A percentile compares a stretch with the other conserved stretches of the same genome.
Evolutionary conservation across 2,113 vertebrate species (phyloP).

Genomic region (Drymodes brunneopygia): DNA sequence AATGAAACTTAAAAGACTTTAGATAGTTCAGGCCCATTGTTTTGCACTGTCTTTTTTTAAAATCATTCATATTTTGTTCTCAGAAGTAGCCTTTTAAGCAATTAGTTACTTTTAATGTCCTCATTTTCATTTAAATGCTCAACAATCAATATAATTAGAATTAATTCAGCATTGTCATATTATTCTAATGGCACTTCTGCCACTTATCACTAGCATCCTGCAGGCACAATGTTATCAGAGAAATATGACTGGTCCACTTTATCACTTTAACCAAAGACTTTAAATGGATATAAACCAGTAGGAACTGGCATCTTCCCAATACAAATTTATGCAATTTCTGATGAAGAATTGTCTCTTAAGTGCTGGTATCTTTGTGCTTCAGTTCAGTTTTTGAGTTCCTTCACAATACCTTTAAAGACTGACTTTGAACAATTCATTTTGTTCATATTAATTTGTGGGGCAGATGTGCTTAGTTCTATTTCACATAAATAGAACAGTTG

Average conservation of each 20-base stretch:
- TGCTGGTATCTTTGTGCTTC: background rate
- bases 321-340: slow-evolving; percentile 2
- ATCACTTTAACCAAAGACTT: slow-evolving; percentile 39
- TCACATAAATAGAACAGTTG: background rate
- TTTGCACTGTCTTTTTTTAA: slow-evolving; percentile 33
- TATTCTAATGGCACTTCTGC: slow-evolving; percentile 74
- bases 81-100: slow-evolving; percentile 74
- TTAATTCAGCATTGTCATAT: slow-evolving; percentile 81
- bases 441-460: background rate
- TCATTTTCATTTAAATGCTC: slow-evolving; percentile 85
- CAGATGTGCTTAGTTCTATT: background rate
- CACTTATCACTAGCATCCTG: slow-evolving; percentile 69
- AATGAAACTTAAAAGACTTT: slow-evolving; percentile 27
- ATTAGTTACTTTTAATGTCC: slow-evolving; percentile 87
- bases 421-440: background rate
- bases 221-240: slow-evolving; percentile 69
- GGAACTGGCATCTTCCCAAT: slow-evolving; percentile 9
- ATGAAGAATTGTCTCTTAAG: background rate
- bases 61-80: slow-evolving; percentile 55
- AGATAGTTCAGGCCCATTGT: background rate
- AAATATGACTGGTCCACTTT: slow-evolving; percentile 68
- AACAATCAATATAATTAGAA: slow-evolving; percentile 88
- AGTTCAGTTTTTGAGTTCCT: background rate
- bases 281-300: slow-evolving; percentile 21
- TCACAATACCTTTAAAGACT: background rate